Conservation (phyloP, 30 jellyfish, hydroid and myxozoan species). For the Aurelia aurita region DNA sequence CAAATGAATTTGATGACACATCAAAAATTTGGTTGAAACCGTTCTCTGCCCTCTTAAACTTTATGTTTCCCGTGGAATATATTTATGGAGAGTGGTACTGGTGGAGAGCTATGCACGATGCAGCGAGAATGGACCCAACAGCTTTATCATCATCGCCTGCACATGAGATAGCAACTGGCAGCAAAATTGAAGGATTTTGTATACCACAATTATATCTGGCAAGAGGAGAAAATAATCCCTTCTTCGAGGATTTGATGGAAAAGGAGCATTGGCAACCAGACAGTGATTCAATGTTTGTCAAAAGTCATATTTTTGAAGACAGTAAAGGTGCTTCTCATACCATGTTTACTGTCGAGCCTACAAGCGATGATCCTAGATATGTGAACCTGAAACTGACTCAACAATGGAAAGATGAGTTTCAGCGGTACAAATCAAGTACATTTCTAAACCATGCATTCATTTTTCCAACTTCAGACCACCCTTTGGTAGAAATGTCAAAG, state of each 20-base stretch:
- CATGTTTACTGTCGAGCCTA: constrained; percentile 22
- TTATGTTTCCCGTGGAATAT: constrained; percentile 38
- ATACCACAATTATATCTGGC: constrained; percentile 35
- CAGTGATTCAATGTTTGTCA: constrained; percentile 16
- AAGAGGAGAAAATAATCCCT: not conserved
- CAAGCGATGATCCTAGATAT: constrained; percentile 31
- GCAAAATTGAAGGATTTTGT: constrained; percentile 54
- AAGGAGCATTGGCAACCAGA: constrained; percentile 40
- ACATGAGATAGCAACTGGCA: constrained; percentile 10
- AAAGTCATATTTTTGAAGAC: constrained; percentile 23
- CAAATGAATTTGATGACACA: constrained; percentile 16
- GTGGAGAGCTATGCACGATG: constrained; percentile 14
- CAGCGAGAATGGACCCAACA: not conserved
- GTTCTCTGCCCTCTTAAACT: constrained; percentile 3
- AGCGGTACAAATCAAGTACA: constrained; percentile 6
- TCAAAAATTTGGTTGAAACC: constrained; percentile 39
- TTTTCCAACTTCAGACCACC: constrained; percentile 19
- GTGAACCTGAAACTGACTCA: constrained; percentile 30
- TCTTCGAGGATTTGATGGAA: not conserved
- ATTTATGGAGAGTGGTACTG: constrained; percentile 48
- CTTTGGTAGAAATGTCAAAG: not conserved
- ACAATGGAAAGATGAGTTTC: constrained; percentile 24
- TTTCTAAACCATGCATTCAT: constrained; percentile 23
- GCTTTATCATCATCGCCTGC: constrained; percentile 1
- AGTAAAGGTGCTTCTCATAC: not conserved